Evolutionary conservation across 2,888 invertebrate species (phyloP), one percentile per base, ranked within the genome.

Genomic region (Prenolepis imparis): DNA sequence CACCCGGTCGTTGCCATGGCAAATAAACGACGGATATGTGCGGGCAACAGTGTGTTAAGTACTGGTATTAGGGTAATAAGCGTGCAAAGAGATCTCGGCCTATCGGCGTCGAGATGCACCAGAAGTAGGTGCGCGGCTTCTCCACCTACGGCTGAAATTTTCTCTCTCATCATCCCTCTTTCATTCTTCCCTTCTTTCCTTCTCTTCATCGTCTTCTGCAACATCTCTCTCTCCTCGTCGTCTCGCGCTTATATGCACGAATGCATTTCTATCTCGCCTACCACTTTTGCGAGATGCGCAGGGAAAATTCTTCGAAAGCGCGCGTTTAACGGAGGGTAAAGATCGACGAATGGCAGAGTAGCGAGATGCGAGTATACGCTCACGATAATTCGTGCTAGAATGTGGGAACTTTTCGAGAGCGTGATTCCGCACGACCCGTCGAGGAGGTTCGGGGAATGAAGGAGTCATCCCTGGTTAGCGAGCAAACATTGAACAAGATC

Each of bases 1-100:
- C 91, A 92, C 90, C 89, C 92, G 91, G 89, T 92, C 92, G 91
- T 91, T 91, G 89, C 82, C 87, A 90, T 84, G 85, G 91, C 90
- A 91, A 92, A 93, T 91, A 91, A 93, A 91, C 89, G 89, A 89
- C 90, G 91, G 92, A 91, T 92, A 91, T 90, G 91, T 89, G 89
- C 90, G 89, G 88, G 92, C 91, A 93, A 93, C 92, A 90, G 92
- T 91, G 94, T 93, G 93, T 92, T 93, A 94, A 94, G 93, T 93
- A 94, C 94, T 94, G 92, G 90, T 92, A 94, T 94, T 94, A 94
- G 92, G 92, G 93, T 93, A 94, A 94, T 94, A 94, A 94, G 93
- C 93, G 93, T 94, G 93, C 92, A 94, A 93, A 94, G 93, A 93
- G 91, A 91, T 84, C 86, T 88, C 88, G 85, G 88, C 85, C 90